Evolutionary conservation across 2,113 vertebrate species (phyloP).

Genomic region (Nestor notabilis): DNA sequence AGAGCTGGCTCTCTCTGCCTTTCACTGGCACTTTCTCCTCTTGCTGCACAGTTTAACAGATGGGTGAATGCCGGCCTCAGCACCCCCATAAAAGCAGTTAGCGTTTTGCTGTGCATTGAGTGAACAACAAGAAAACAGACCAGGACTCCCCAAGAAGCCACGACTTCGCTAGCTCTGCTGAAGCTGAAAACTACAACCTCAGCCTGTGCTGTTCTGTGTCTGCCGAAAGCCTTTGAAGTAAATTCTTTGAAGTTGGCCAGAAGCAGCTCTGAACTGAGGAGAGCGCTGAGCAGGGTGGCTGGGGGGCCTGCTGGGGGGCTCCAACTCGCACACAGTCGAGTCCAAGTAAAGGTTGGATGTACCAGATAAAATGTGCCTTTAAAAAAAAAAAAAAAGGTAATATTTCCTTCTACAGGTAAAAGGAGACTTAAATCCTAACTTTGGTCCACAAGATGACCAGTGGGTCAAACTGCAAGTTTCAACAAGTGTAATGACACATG

Average conservation of each 20-base stretch:
- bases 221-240: constrained; percentile 68
- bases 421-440: background rate
- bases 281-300: background rate
- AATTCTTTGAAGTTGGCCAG: constrained; percentile 69
- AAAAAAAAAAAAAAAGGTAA: too few relatives aligned
- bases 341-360: background rate
- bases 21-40: background rate
- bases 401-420: background rate
- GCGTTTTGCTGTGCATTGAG: background rate
- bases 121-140: background rate
- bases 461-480: background rate
- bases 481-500: rapidly evolving
- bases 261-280: background rate
- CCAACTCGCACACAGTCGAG: background rate
- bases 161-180: background rate
- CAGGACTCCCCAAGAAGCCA: background rate
- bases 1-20: background rate
- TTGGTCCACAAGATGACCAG: rapidly evolving
- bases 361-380: background rate
- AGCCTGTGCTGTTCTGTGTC: background rate
- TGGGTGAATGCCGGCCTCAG: background rate
- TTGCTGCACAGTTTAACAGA: background rate
- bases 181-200: background rate
- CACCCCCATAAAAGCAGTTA: background rate
- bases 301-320: background rate